Base-by-base conservation (phyloP, 2,113 vertebrate species). In the Gadus macrocephalus region DNA sequence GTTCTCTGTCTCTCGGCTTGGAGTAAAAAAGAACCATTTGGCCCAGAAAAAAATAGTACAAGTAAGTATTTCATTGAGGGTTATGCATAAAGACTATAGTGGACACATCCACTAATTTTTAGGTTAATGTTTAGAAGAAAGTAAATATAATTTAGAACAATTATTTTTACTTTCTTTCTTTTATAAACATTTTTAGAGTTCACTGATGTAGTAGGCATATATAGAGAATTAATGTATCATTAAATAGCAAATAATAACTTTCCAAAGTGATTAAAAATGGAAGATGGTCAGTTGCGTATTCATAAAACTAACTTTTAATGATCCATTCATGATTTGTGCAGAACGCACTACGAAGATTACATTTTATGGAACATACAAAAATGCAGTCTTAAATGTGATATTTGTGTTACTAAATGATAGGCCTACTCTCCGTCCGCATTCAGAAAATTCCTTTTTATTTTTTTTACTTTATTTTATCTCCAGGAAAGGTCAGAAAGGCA, bases 301-400 rank as follows among this genome's bases (percentile, higher is more conserved):
- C 72, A 71, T 80, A 83, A 83, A 86, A 86, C 72, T 76, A 81
- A 20, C 22, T 59, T 88, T 86, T 88, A 88, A 88, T 86, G 71
- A 74, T 35, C 17, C 59, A 28, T 63, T 81, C 15, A 68, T 38
- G 78, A 58, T 76, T 20, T 74, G 76, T 80, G 71, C 79, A 76
- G 74, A 70, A 77, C n/a, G 74, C 71, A 73, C 70, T 82, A 82
- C 83, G 83, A 82, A 87, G 73, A 9, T 83, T 59, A 81, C 74
- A 81, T 81, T 73, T 75, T 71, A 17, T 69, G 58, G 69, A 83
- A 85, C 83, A 88, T 83, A 82, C 67, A 85, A 87, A 84, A 87
- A 65, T 62, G 16, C 5, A n/a, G 16, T 78, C 67, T 79, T 62
- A 76, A 68, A 70, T 65, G 7, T 5, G 60, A 56, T 42, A 63